A percentile compares a stretch with the other conserved stretches of the same genome.
These are phyloP conservation scores for Smutsia temminckii DNA, from an alignment of 2,797 vertebrate genomes.

Conservation along the genomic window DNA sequence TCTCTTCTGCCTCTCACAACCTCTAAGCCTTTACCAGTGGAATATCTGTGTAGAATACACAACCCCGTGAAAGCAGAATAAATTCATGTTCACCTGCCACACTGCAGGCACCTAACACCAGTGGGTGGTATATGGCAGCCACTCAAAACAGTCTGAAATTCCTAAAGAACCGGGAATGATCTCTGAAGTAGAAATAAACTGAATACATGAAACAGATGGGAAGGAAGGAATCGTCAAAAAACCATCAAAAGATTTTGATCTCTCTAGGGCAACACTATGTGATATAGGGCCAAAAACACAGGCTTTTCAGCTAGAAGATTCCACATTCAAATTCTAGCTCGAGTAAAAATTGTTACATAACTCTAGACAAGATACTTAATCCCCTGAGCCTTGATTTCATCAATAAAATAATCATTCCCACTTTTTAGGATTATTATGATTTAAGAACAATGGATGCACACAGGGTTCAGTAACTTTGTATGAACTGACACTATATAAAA, in stretches of 20 bases:
- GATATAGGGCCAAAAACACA: not conserved
- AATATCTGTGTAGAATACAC: not conserved
- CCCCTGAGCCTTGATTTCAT: not conserved
- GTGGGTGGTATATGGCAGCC: not conserved
- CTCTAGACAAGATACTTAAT: not conserved
- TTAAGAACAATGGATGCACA: not conserved
- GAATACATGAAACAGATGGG: not conserved
- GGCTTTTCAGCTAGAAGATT: not conserved
- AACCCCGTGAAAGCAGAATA: not conserved
- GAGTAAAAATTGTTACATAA: not conserved
- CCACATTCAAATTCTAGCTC: not conserved
- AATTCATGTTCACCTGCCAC: not conserved
- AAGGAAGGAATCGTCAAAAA: not conserved
- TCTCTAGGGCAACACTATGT: not conserved
- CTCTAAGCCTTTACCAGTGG: not conserved
- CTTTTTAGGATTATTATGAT: not conserved
- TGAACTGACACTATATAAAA: not conserved
- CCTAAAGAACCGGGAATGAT: not conserved
- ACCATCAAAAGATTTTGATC: not conserved
- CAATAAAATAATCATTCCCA: not conserved
- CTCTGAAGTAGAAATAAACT: not conserved
- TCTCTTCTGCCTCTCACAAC: not conserved
- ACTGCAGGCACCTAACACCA: not conserved
- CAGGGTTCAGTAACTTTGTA: not conserved
- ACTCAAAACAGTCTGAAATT: not conserved